These are phyloP conservation scores for Diadophis punctatus DNA, from an alignment of 2,113 vertebrate genomes.

Conservation along the genomic window DNA sequence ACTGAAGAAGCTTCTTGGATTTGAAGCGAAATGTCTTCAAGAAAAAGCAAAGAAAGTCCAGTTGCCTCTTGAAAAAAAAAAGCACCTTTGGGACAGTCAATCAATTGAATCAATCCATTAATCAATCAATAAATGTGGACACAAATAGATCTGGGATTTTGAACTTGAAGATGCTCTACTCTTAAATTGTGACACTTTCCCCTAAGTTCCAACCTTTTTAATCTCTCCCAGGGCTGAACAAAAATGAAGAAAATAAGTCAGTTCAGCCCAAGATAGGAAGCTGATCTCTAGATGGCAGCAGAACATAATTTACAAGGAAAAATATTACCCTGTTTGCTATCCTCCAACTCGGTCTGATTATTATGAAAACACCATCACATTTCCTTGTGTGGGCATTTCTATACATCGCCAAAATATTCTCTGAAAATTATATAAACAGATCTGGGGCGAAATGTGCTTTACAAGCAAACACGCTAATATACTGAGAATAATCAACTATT, in stretches of 20 bases:
- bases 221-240: neutral
- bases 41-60: too few relatives aligned
- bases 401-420: neutral
- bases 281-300: constrained; percentile 64
- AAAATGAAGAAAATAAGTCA: neutral
- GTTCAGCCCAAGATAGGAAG: neutral
- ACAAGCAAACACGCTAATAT: neutral
- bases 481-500: neutral
- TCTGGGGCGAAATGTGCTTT: neutral
- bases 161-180: neutral
- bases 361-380: neutral
- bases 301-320: constrained; percentile 41
- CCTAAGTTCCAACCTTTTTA: neutral
- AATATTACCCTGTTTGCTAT: neutral
- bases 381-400: neutral
- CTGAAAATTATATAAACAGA: neutral
- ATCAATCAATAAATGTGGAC: neutral
- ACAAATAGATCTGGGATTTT: neutral
- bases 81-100: neutral
- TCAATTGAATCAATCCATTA: neutral
- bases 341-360: neutral
- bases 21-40: neutral
- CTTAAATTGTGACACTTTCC: neutral
- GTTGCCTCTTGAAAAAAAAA: neutral
- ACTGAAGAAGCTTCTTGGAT: neutral